These are phyloP conservation scores for Chymomyza caudatula DNA, from an alignment of 2,888 invertebrate genomes.

Conservation along the genomic window DNA sequence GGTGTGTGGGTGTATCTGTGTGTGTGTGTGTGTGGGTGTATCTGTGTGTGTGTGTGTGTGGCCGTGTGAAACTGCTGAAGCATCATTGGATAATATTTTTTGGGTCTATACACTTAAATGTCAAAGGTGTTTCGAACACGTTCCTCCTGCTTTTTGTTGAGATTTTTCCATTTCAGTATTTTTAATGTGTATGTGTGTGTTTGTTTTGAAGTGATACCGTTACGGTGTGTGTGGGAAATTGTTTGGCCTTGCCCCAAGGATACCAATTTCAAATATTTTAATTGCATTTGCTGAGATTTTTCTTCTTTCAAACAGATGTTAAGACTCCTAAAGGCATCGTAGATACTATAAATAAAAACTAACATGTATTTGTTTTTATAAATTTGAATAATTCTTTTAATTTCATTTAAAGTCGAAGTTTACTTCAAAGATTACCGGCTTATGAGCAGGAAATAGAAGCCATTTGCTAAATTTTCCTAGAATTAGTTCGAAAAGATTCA, in stretches of 20 bases:
- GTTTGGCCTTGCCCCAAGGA: constrained; percentile 33
- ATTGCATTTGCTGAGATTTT: background rate
- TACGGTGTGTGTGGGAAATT: constrained; percentile 37
- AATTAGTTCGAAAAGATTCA: too few species aligned
- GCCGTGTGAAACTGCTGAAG: constrained; percentile 42
- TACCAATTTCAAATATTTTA: constrained; percentile 45
- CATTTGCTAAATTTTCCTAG: too few species aligned
- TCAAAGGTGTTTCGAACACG: constrained; percentile 55
- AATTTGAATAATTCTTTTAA: background rate
- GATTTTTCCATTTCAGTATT: background rate
- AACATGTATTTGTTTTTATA: background rate
- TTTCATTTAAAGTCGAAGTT: too few species aligned
- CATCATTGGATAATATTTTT: constrained; percentile 46
- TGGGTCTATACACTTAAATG: constrained; percentile 46
- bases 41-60: background rate
- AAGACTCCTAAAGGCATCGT: background rate
- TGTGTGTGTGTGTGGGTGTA: background rate
- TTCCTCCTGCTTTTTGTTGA: background rate
- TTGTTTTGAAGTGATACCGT: constrained; percentile 1
- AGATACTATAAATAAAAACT: background rate
- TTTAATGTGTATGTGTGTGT: constrained; percentile 2
- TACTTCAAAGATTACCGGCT: too few species aligned
- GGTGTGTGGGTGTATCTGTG: too few species aligned
- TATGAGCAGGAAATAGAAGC: too few species aligned
- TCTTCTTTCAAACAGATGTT: background rate